Conservation (phyloP, 2,888 invertebrate genomes). For the Drosophila paramelanica region DNA sequence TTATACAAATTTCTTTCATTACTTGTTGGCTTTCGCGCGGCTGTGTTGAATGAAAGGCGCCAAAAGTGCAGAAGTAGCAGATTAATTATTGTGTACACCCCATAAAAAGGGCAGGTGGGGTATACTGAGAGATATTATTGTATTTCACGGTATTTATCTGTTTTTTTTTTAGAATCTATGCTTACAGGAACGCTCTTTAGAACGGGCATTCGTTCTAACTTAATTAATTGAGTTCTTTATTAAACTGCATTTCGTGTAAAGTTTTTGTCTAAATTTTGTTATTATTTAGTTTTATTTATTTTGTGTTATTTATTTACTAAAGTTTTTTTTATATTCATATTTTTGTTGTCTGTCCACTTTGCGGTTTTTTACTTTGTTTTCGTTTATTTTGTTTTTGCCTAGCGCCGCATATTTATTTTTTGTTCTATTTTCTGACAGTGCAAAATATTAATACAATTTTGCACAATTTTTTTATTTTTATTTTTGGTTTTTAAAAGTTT, state of each 20-base stretch:
- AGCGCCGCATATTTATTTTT: conserved; percentile 54
- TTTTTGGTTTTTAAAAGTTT: conserved; percentile 10
- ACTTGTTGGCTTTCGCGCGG: conserved; percentile 11
- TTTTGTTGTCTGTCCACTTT: not conserved
- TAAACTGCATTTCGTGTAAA: conserved; percentile 1
- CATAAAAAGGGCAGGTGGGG: not conserved
- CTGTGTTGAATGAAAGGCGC: conserved; percentile 42
- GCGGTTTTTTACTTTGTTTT: conserved; percentile 22
- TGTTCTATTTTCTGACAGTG: conserved; percentile 24
- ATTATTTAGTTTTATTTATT: conserved; percentile 3
- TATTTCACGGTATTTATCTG: too few relatives aligned
- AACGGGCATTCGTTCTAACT: not conserved
- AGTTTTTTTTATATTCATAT: too few relatives aligned
- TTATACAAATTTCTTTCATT: conserved; percentile 44
- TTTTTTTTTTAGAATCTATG: too few relatives aligned
- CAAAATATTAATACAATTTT: not conserved
- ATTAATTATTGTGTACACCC: conserved; percentile 5
- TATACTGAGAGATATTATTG: too few relatives aligned
- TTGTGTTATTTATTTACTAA: conserved; percentile 5
- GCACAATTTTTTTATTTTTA: conserved; percentile 19
- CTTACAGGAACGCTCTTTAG: too few relatives aligned
- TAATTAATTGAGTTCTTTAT: not conserved
- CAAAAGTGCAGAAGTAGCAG: conserved; percentile 39
- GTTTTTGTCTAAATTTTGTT: not conserved
- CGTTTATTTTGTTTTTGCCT: conserved; percentile 39